Evolutionary conservation across 2,113 vertebrate genomes (phyloP).

Genomic region (Chroicocephalus ridibundus): DNA sequence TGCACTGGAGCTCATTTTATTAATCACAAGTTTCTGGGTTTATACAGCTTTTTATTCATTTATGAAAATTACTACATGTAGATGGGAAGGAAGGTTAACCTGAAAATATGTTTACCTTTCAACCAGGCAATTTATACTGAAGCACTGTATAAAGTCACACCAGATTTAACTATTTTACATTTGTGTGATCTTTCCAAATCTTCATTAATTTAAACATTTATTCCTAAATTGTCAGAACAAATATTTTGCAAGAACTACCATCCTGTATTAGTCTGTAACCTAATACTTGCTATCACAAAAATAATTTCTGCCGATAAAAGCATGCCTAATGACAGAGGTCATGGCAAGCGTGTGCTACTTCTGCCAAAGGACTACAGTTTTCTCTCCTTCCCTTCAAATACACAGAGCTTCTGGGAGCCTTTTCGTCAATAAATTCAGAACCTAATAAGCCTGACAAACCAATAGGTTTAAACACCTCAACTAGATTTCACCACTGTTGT

Average conservation of each 20-base stretch:
- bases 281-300: neutral
- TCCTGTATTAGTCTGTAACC: rapidly evolving
- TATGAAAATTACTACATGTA: neutral
- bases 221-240: neutral
- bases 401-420: neutral
- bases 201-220: neutral
- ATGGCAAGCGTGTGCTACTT: rapidly evolving
- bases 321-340: neutral
- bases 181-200: neutral
- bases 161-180: neutral
- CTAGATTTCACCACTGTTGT: neutral
- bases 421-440: neutral
- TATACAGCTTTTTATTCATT: neutral
- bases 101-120: neutral
- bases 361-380: neutral
- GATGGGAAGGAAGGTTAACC: neutral
- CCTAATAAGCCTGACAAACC: neutral
- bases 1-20: neutral
- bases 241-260: neutral
- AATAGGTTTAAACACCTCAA: neutral
- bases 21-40: neutral
- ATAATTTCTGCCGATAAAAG: neutral
- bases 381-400: neutral
- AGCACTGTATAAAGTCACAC: neutral
- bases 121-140: neutral